Percentiles rank a stretch among this genome's conserved stretches.
Evolutionary conservation across 2,113 vertebrate genomes (phyloP).

Genomic region (Amblyopsis rosae): DNA sequence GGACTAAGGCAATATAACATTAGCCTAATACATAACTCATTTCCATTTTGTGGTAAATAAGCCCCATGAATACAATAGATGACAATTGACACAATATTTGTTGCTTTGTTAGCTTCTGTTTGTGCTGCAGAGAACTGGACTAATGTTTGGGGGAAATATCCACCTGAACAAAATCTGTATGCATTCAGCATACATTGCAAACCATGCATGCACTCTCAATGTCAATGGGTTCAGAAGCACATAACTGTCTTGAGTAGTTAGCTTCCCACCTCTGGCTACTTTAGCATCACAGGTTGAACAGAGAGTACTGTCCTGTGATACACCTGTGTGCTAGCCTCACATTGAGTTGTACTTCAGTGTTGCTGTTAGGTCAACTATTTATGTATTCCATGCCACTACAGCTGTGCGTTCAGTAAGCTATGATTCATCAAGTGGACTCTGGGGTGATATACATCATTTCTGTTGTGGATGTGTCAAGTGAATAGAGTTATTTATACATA

Average conservation of each 20-base stretch:
- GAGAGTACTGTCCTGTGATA: conserved; percentile 11
- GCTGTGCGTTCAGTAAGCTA: conserved; percentile 32
- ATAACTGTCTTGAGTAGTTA: conserved; percentile 3
- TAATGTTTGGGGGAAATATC: conserved; percentile 50
- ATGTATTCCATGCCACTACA: conserved; percentile 45
- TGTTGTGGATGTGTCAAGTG: conserved; percentile 54
- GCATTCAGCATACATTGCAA: conserved; percentile 56
- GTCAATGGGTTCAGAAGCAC: conserved; percentile 46
- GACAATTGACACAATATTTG: conserved; percentile 62
- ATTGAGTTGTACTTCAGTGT: background rate
- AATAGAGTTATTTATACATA: conserved; percentile 47
- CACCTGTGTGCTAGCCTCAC: conserved; percentile 32
- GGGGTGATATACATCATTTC: conserved; percentile 48
- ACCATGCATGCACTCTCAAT: conserved; percentile 32
- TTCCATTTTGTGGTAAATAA: conserved; percentile 53
- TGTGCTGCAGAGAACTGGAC: conserved; percentile 29
- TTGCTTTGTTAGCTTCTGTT: conserved; percentile 59
- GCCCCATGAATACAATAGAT: conserved; percentile 28
- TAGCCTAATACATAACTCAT: conserved; percentile 1
- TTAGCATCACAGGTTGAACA: conserved; percentile 8
- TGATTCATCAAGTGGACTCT: conserved; percentile 52
- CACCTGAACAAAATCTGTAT: conserved; percentile 60
- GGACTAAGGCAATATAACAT: conserved; percentile 20
- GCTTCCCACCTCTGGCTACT: conserved; percentile 15
- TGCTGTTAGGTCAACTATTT: conserved; percentile 40